Percentiles rank a stretch among this genome's conserved stretches.
phyloP scores from a whole-genome alignment of 2,797 vertebrate species.

The Austrolebias charrua region DNA sequence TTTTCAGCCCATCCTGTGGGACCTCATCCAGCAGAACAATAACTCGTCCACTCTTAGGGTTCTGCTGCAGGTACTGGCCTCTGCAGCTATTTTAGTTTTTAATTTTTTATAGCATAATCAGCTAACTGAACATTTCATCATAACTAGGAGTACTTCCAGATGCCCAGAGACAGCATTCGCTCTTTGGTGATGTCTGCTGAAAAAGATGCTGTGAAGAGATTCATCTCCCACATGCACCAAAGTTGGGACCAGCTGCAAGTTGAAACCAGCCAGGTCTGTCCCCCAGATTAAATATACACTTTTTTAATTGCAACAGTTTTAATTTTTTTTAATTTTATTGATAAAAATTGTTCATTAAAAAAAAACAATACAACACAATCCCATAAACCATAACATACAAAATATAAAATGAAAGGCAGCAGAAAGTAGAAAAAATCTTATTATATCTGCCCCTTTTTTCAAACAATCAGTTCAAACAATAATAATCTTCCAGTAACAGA shows the following conservation, averaged over 20 bases:
- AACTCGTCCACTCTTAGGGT: slow-evolving; percentile 82
- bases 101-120: slow-evolving; percentile 6
- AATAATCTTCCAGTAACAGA: too few species aligned
- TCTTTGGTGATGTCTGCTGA: slow-evolving; percentile 85
- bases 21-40: slow-evolving; percentile 85
- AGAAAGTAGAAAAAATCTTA: too few species aligned
- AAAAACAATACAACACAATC: too few species aligned
- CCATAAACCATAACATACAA: too few species aligned
- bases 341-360: too few species aligned
- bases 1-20: slow-evolving; percentile 85
- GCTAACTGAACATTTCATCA: slow-evolving; percentile 12
- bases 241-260: slow-evolving; percentile 86
- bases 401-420: too few species aligned
- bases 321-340: too few species aligned
- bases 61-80: slow-evolving; percentile 82
- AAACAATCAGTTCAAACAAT: too few species aligned
- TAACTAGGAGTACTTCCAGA: slow-evolving; percentile 85
- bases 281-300: background rate
- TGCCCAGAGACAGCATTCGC: slow-evolving; percentile 86
- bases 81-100: slow-evolving; percentile 1
- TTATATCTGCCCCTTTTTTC: too few species aligned
- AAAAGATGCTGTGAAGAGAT: slow-evolving; percentile 83
- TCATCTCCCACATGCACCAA: slow-evolving; percentile 85
- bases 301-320: background rate
- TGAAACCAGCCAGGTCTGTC: slow-evolving; percentile 75